phyloP scores from a whole-genome alignment of 1,140 invertebrate genomes.

The Drosophila tristis region DNA sequence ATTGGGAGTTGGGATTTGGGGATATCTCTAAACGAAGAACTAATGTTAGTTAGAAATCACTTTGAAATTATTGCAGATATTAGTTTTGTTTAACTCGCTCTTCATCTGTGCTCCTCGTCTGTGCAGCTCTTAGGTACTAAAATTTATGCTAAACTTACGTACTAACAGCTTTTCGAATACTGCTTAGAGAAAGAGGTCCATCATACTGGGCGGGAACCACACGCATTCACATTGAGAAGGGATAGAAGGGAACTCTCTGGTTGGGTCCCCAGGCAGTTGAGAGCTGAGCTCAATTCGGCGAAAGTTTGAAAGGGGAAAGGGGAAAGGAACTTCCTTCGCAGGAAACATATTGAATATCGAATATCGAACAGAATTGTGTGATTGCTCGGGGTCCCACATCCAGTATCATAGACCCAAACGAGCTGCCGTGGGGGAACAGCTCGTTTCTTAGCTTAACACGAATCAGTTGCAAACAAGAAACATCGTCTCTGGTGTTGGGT shows the following conservation, averaged over 20 bases:
- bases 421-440: slow-evolving; percentile 51
- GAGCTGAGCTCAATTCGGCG: slow-evolving; percentile 15
- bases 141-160: slow-evolving; percentile 76
- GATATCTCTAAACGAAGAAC: slow-evolving; percentile 64
- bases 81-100: slow-evolving; percentile 48
- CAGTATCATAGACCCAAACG: slow-evolving; percentile 84
- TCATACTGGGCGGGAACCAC: slow-evolving; percentile 71
- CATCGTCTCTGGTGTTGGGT: slow-evolving; percentile 76
- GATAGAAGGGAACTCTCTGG: neutral
- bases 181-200: slow-evolving; percentile 84
- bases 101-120: slow-evolving; percentile 42
- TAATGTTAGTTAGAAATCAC: slow-evolving; percentile 78
- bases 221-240: slow-evolving; percentile 14
- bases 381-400: slow-evolving; percentile 40
- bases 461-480: slow-evolving; percentile 84
- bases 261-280: slow-evolving; percentile 4
- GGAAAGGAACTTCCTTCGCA: too few species aligned
- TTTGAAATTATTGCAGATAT: slow-evolving; percentile 83
- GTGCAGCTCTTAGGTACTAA: slow-evolving; percentile 62
- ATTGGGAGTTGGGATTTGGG: slow-evolving; percentile 7
- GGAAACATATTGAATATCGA: too few species aligned
- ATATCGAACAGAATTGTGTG: slow-evolving; percentile 1
- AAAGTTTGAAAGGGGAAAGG: neutral
- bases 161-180: slow-evolving; percentile 84
- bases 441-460: slow-evolving; percentile 83